Evolutionary conservation across 1,140 invertebrate genomes (phyloP).

Genomic region (Stegodyphus dumicola): DNA sequence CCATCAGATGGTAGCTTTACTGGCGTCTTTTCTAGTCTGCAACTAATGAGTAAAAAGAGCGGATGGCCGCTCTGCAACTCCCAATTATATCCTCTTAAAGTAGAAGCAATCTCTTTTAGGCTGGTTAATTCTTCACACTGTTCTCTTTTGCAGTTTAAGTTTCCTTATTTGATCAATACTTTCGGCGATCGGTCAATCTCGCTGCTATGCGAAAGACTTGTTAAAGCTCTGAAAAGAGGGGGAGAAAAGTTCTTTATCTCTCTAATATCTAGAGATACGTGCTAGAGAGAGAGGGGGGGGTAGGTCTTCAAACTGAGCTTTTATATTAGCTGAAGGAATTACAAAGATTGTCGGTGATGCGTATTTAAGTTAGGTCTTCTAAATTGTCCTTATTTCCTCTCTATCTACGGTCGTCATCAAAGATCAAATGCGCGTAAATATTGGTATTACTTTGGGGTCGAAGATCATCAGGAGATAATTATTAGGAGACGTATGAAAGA

Average conservation of each 20-base stretch:
- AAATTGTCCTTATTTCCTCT: too few relatives aligned
- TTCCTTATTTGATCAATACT: background rate
- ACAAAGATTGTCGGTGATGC: too few relatives aligned
- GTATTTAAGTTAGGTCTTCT: too few relatives aligned
- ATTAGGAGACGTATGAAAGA: too few relatives aligned
- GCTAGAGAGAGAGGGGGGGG: background rate
- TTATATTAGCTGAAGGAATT: too few relatives aligned
- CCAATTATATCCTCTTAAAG: conserved; percentile 9
- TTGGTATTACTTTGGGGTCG: too few relatives aligned
- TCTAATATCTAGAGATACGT: background rate
- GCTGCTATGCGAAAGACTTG: background rate
- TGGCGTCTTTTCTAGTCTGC: background rate
- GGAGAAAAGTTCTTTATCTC: background rate
- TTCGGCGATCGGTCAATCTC: background rate
- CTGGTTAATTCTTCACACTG: background rate
- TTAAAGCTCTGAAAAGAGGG: background rate
- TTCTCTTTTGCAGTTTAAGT: background rate
- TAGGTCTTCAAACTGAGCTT: background rate
- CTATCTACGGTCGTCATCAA: too few relatives aligned
- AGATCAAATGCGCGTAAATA: too few relatives aligned
- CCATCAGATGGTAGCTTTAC: background rate
- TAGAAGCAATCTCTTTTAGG: background rate
- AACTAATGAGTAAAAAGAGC: conserved; percentile 12
- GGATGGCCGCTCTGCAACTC: background rate
- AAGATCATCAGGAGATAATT: too few relatives aligned